Conservation (phyloP, 2,797 vertebrate genomes). For the Gallinago stenura region DNA sequence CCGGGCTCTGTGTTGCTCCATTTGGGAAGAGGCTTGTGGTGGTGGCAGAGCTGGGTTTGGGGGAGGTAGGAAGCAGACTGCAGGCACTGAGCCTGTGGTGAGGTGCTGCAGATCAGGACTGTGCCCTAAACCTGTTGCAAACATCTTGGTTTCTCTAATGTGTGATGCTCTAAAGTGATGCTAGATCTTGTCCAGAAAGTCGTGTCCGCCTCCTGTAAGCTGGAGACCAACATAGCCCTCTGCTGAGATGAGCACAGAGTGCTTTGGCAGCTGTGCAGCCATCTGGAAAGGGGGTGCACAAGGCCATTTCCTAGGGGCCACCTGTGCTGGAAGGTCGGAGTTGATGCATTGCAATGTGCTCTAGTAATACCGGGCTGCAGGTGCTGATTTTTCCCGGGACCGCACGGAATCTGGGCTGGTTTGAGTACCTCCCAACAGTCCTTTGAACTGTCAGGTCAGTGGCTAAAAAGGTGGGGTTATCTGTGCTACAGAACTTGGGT, state of each 20-base stretch:
- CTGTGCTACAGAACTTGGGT: not conserved
- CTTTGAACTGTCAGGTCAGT: conserved; percentile 13
- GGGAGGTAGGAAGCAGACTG: not conserved
- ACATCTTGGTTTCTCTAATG: not conserved
- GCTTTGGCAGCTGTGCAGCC: not conserved
- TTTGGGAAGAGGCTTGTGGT: not conserved
- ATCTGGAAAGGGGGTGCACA: not conserved
- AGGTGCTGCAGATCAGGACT: not conserved
- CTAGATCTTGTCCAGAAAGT: not conserved
- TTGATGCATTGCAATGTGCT: not conserved
- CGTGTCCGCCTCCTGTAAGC: not conserved
- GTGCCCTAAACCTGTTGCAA: not conserved
- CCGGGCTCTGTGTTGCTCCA: fast-evolving
- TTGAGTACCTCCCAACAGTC: not conserved
- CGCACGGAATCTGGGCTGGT: not conserved
- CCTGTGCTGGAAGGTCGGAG: conserved; percentile 22
- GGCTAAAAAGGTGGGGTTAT: not conserved
- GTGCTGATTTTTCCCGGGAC: not conserved
- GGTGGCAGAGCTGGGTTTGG: not conserved
- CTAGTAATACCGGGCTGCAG: not conserved
- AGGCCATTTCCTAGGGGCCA: not conserved
- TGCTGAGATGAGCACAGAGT: not conserved
- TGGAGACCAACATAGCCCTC: not conserved
- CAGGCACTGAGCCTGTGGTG: fast-evolving
- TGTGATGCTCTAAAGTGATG: not conserved